Conservation (phyloP, 2,888 invertebrate genomes). For the Alsophila aescularia region DNA sequence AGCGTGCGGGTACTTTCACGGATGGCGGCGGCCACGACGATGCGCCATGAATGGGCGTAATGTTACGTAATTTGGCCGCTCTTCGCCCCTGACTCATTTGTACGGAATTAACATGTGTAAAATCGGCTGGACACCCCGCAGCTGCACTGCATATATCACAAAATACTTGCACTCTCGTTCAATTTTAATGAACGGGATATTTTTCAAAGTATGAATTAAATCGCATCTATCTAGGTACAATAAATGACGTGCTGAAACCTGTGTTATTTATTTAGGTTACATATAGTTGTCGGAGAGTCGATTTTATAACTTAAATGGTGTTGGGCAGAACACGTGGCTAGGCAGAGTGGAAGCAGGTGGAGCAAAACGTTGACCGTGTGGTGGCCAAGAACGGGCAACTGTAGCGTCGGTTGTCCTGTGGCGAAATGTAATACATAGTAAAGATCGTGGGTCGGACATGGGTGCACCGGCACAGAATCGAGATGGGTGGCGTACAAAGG, state of each 20-base stretch:
- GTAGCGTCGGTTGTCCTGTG: too few species aligned
- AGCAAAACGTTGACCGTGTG: too few species aligned
- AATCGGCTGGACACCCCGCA: constrained; percentile 58
- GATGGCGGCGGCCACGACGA: constrained; percentile 57
- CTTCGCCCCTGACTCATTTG: constrained; percentile 67
- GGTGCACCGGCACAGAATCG: too few species aligned
- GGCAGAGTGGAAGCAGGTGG: too few species aligned
- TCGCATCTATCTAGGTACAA: constrained; percentile 19
- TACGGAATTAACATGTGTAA: constrained; percentile 69
- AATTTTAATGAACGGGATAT: constrained; percentile 23
- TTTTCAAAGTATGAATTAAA: constrained; percentile 11
- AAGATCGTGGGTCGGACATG: too few species aligned
- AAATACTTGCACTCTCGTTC: constrained; percentile 34
- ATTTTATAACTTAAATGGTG: too few species aligned
- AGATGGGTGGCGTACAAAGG: too few species aligned
- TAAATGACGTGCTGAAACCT: constrained; percentile 16
- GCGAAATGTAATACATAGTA: too few species aligned
- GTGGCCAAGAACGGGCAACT: too few species aligned
- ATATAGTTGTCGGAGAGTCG: too few species aligned
- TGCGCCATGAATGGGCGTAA: constrained; percentile 70
- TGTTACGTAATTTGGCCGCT: constrained; percentile 70
- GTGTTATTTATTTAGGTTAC: constrained; percentile 17
- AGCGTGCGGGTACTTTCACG: constrained; percentile 45
- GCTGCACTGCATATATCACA: constrained; percentile 62
- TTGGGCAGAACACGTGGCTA: too few species aligned